Base-by-base conservation (phyloP, 2,113 vertebrate species). In the Cebidichthys violaceus region DNA sequence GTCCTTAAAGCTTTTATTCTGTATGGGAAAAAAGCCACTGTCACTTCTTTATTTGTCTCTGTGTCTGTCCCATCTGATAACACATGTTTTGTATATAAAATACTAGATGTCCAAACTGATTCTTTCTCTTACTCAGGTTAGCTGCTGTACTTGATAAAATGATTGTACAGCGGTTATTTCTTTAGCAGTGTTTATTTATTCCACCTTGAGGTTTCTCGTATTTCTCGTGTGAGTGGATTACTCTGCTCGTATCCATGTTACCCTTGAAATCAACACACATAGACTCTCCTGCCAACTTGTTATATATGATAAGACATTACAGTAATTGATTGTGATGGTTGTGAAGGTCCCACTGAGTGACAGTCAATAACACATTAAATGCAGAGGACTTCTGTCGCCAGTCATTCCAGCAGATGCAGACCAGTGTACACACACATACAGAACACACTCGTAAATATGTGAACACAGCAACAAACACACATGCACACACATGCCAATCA, bases 241-340 rank as follows among this genome's bases (percentile, higher is more conserved):
- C 24, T 33, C 18, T 55, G 47, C 64, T 75, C 43, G 52, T 59
- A 47, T 74, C 27, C 24, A 59, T 37, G 47, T 55, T 88, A 79
- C 72, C 90, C 86, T 92, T 88, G 79, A 89, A 90, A 77, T 62
- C 75, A 79, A 73, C 66, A 61, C 41, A 52, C 3, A 9, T 2
- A 45, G 2, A 86, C 39, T 31, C 61, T 70, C 54, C 50, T 73
- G 50, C 33, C 43, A 52, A 70, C 61, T 69, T 82, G 75, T 68
- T 84, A 60, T 64, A 77, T 85, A 74, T 82, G 61, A 73, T 72
- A 22, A 90, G 89, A 90, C 70, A 52, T 82, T 88, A 60, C 29
- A 18, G 29, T 60, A 86, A 90, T 89, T 83, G 80, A 87, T 84
- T 76, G 84, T 82, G 89, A 93, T 88, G 66, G 82, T 81, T 77